These are phyloP conservation scores for Aquatica leii DNA, from an alignment of 2,888 invertebrate genomes.

Conservation along the genomic window DNA sequence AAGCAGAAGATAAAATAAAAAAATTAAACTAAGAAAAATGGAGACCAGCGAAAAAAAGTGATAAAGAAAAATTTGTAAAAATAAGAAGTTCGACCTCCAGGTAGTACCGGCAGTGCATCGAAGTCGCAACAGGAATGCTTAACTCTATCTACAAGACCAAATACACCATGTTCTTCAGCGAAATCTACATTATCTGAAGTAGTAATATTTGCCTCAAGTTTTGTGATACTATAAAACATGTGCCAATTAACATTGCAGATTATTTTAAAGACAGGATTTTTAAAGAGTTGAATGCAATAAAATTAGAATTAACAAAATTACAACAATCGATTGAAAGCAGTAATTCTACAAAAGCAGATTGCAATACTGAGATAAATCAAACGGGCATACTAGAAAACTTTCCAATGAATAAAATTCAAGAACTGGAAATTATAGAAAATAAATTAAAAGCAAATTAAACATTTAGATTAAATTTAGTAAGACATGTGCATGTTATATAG, in stretches of 20 bases:
- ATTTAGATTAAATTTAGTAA: background rate
- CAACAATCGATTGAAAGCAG: background rate
- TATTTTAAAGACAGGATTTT: background rate
- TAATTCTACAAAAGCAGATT: constrained; percentile 1
- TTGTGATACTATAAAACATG: constrained; percentile 2
- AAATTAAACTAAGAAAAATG: constrained; percentile 7
- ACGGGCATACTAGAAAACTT: background rate
- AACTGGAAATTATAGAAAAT: constrained; percentile 2
- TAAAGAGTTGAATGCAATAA: constrained; percentile 2
- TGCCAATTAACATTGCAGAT: background rate
- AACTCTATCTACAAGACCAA: constrained; percentile 4
- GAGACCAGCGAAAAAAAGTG: background rate
- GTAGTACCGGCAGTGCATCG: too few species aligned
- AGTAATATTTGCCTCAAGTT: background rate
- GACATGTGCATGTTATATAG: background rate
- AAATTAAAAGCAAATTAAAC: constrained; percentile 1
- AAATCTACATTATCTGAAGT: constrained; percentile 4
- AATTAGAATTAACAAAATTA: background rate
- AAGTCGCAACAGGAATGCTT: too few species aligned
- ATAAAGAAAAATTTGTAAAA: constrained; percentile 2
- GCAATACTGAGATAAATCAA: background rate
- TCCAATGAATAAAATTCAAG: background rate
- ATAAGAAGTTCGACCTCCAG: background rate
- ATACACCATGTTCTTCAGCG: background rate
- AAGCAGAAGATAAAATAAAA: constrained; percentile 1